phyloP scores from a whole-genome alignment of 2,797 vertebrate species.

The Oreochromis grahami region DNA sequence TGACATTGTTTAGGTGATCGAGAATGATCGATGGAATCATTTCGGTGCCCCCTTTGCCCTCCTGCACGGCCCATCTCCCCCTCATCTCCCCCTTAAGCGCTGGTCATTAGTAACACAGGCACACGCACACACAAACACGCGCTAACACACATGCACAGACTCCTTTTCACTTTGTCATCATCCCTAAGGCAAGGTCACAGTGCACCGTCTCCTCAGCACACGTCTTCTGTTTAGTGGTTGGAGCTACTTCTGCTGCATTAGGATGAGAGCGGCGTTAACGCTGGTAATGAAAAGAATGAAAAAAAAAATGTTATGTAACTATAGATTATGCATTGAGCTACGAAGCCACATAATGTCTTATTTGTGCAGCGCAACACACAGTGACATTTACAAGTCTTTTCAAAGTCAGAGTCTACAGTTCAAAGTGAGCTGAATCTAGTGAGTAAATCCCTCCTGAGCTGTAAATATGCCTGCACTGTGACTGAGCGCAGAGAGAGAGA shows the following conservation, averaged over 20 bases:
- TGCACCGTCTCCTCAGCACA: constrained; percentile 24
- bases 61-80: constrained; percentile 54
- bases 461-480: constrained; percentile 21
- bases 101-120: constrained; percentile 55
- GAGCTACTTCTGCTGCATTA: not conserved
- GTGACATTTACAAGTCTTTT: constrained; percentile 27
- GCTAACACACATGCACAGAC: not conserved
- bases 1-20: constrained; percentile 61
- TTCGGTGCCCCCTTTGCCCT: constrained; percentile 46
- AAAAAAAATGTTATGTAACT: not conserved
- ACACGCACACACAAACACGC: not conserved
- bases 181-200: constrained; percentile 58
- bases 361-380: not conserved
- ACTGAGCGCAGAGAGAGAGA: not conserved
- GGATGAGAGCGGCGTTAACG: not conserved
- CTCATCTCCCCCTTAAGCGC: constrained; percentile 51
- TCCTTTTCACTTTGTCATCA: constrained; percentile 59
- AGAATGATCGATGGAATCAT: constrained; percentile 66
- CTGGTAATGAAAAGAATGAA: not conserved
- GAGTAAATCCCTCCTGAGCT: constrained; percentile 27
- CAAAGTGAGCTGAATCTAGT: not conserved
- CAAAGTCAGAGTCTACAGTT: not conserved
- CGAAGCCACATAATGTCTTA: not conserved
- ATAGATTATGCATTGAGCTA: not conserved
- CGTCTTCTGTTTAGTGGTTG: constrained; percentile 15